phyloP scores from a whole-genome alignment of 2,113 vertebrate species.

The Hippolais icterina region DNA sequence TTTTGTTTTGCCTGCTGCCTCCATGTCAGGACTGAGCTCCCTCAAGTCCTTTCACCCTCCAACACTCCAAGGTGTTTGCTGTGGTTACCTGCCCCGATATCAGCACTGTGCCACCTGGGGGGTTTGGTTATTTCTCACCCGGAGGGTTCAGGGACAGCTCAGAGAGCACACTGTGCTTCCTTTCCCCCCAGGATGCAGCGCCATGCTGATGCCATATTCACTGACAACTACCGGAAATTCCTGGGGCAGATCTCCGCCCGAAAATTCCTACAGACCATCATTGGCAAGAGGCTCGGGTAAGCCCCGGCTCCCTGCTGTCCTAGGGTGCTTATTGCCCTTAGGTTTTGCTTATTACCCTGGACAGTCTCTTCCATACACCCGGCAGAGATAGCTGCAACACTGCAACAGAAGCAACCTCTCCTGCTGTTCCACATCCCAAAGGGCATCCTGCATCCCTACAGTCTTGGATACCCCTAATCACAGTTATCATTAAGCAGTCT shows the following conservation, averaged over 20 bases:
- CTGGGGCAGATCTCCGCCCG: conserved; percentile 89
- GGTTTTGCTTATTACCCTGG: neutral
- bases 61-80: neutral
- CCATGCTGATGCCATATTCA: conserved; percentile 93
- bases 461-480: neutral
- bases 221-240: conserved; percentile 91
- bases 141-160: neutral
- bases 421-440: neutral
- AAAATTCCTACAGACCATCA: conserved; percentile 88
- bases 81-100: neutral
- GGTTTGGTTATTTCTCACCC: neutral
- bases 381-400: neutral
- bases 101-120: neutral
- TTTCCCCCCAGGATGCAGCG: conserved; percentile 78
- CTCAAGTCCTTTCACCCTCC: neutral
- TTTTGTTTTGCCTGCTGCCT: neutral
- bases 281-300: conserved; percentile 88
- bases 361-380: neutral
- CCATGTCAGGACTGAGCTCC: neutral
- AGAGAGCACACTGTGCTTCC: neutral
- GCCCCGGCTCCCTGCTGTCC: neutral
- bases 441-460: neutral
- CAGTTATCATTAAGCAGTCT: neutral
- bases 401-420: neutral
- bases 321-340: neutral